phyloP scores from a whole-genome alignment of 2,797 vertebrate species.

The Myotis findleyi region DNA sequence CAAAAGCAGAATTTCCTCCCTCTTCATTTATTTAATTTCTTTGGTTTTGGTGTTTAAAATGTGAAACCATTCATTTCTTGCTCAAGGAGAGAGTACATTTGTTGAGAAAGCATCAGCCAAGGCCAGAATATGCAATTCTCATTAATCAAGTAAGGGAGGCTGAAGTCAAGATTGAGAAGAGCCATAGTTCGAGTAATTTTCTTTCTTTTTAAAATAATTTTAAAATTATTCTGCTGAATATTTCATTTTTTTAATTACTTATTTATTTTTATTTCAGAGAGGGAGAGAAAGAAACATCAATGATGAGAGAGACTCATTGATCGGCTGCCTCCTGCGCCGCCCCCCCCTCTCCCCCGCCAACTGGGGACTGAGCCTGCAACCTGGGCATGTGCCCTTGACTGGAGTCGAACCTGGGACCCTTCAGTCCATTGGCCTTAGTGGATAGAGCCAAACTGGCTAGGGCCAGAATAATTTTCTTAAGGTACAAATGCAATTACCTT shows the following conservation, averaged over 20 bases:
- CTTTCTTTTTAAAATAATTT: background rate
- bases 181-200: background rate
- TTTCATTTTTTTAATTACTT: no score
- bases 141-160: background rate
- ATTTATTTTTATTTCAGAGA: no score
- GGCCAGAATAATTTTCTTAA: slow-evolving; percentile 8
- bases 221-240: no score
- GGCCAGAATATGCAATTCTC: background rate
- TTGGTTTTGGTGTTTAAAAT: slow-evolving; percentile 38
- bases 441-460: no score
- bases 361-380: no score
- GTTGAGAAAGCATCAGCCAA: background rate
- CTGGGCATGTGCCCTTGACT: no score
- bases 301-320: no score
- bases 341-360: no score
- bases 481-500: background rate
- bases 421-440: no score
- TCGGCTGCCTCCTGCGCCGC: no score
- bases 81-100: background rate
- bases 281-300: no score
- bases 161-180: background rate
- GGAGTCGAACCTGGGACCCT: no score
- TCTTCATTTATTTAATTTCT: slow-evolving; percentile 49
- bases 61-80: background rate
- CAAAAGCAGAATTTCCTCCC: slow-evolving; percentile 49